Evolutionary conservation across 2,113 vertebrate species (phyloP), one percentile per base, ranked within the genome.

Genomic region (Datnioides undecimradiatus): DNA sequence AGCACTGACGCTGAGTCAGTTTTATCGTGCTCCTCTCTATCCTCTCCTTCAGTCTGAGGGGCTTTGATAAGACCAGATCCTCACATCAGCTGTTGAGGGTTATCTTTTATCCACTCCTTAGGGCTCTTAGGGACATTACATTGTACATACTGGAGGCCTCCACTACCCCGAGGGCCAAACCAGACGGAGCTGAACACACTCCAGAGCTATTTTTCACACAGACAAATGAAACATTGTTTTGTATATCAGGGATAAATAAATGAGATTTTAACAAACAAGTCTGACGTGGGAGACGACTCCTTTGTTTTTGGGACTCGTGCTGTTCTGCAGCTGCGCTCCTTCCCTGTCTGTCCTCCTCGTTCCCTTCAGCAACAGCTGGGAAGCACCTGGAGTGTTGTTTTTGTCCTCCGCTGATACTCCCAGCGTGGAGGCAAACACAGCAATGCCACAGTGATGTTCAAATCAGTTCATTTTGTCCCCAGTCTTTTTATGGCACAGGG

Each of bases 171-270:
- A 68, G 76, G 88, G 66, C 70, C 89, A 67, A 85, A 88, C 63
- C 59, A 82, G 54, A 79, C 9, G 0, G 49, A 84, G 75, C 57
- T 66, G 72, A 87, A 79, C 75, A 80, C 79, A 83, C 79, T 80
- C 77, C 73, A 85, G 85, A 91, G 65, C 58, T 90, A 87, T 93
- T 94, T 94, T 94, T 92, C 87, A 80, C 77, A 81, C 54, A 41
- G 68, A 75, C 71, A 88, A 90, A 83, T 65, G 3, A 88, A 88
- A 82, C 29, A 54, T 85, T 89, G 85, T 93, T 93, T 94, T 95
- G 90, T 93, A 93, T 90, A 92, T 94, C 90, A 90, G 89, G 90
- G 87, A 94, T 73, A 67, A 95, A 94, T 94, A 94, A 95, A 94
- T 85, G 45, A 87, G 64, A 93, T 94, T 94, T 95, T 93, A 95